A percentile compares a stretch with the other conserved stretches of the same genome.
These are phyloP conservation scores for Steatornis caripensis DNA, from an alignment of 2,113 vertebrate genomes.

Conservation along the genomic window DNA sequence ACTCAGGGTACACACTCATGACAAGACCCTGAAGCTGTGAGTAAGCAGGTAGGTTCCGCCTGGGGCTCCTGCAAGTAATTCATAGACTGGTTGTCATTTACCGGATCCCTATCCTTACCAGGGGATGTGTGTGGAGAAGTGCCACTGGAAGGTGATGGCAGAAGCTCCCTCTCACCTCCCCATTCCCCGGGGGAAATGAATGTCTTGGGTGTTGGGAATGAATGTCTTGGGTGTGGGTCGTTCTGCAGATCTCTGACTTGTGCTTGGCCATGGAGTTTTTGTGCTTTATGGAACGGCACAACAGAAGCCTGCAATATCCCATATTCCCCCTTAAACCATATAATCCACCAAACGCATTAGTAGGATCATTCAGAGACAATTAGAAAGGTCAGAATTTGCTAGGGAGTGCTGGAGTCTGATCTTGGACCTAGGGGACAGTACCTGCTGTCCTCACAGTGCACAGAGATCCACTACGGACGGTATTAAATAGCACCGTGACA, in stretches of 20 bases:
- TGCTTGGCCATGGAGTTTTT: background rate
- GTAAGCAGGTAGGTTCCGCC: background rate
- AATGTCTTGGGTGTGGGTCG: background rate
- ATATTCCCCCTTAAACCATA: background rate
- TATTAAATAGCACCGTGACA: background rate
- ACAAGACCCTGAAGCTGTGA: background rate
- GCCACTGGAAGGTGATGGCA: background rate
- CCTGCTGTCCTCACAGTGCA: background rate
- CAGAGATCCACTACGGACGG: background rate
- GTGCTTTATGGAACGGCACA: background rate
- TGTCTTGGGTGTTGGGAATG: background rate
- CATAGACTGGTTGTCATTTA: background rate
- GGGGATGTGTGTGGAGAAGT: background rate
- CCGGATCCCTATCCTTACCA: background rate
- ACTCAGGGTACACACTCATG: fast-evolving
- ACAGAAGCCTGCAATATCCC: background rate
- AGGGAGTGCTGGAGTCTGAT: background rate
- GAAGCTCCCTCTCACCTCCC: background rate
- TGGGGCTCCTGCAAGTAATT: background rate
- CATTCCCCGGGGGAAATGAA: fast-evolving
- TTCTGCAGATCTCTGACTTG: background rate
- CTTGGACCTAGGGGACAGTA: background rate
- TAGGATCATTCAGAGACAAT: background rate
- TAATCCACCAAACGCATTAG: background rate
- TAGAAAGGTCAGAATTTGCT: background rate